phyloP scores from a whole-genome alignment of 2,113 vertebrate species.

The Dasyornis broadbenti region DNA sequence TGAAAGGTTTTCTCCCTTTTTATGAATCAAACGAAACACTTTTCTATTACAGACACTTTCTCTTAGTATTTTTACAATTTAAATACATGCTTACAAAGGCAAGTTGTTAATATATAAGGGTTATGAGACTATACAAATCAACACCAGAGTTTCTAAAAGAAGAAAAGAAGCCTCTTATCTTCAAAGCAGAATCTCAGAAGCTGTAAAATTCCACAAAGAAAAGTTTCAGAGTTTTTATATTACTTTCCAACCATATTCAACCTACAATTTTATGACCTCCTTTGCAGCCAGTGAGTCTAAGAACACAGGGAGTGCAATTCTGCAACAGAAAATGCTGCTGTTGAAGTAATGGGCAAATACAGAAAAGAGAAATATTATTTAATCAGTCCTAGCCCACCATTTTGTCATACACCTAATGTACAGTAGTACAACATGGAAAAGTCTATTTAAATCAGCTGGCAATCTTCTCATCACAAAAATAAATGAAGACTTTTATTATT shows the following conservation, averaged over 20 bases:
- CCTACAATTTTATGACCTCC: neutral
- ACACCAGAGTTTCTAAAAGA: neutral
- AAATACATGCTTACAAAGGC: neutral
- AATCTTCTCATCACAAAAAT: neutral
- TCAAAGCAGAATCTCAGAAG: neutral
- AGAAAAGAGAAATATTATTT: neutral
- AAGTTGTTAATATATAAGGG: neutral
- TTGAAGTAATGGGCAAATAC: neutral
- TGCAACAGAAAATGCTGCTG: neutral
- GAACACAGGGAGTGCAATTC: neutral
- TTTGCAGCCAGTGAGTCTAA: neutral
- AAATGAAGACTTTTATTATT: neutral
- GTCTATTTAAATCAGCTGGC: neutral
- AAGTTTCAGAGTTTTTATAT: neutral
- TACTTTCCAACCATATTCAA: neutral
- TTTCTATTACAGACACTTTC: neutral
- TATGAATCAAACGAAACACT: neutral
- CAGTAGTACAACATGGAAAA: neutral
- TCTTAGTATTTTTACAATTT: neutral
- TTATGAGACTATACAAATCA: neutral
- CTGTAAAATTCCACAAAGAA: neutral
- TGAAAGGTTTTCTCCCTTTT: neutral
- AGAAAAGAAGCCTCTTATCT: neutral
- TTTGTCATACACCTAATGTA: neutral
- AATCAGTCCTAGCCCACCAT: neutral